phyloP scores from a whole-genome alignment of 2,113 vertebrate genomes.

The Triplophysa dalaica region DNA sequence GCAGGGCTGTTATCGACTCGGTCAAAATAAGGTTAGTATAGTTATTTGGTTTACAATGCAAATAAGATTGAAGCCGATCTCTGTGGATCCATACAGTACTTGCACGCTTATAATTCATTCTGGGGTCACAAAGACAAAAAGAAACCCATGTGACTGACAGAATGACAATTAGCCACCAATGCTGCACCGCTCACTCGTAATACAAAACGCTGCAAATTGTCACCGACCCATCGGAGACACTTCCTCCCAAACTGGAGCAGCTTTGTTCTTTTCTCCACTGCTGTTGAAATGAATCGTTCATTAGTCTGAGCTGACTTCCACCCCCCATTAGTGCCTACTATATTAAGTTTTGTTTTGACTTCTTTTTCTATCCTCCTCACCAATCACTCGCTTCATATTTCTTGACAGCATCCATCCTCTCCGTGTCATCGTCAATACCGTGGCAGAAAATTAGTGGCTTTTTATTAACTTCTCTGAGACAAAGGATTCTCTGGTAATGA shows the following conservation, averaged over 20 bases:
- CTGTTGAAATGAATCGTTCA: slow-evolving; percentile 43
- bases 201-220: slow-evolving; percentile 30
- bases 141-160: slow-evolving; percentile 30
- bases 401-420: slow-evolving; percentile 50
- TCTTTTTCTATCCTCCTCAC: slow-evolving; percentile 53
- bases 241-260: slow-evolving; percentile 35
- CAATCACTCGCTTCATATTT: slow-evolving; percentile 58
- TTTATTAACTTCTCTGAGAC: slow-evolving; percentile 58
- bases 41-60: not conserved
- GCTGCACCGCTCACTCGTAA: slow-evolving; percentile 25
- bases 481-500: slow-evolving; percentile 67
- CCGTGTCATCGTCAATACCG: slow-evolving; percentile 38
- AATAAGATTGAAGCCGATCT: not conserved
- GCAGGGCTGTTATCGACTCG: too few relatives aligned
- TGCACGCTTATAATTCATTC: not conserved
- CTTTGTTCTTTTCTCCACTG: slow-evolving; percentile 28
- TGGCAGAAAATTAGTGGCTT: slow-evolving; percentile 34
- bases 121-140: not conserved
- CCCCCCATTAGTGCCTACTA: slow-evolving; percentile 58
- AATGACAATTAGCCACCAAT: slow-evolving; percentile 20
- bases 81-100: not conserved
- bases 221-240: slow-evolving; percentile 26
- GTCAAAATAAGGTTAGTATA: too few relatives aligned
- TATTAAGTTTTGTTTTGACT: slow-evolving; percentile 65
- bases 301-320: slow-evolving; percentile 59